A percentile compares a stretch with the other conserved stretches of the same genome.
These are phyloP conservation scores for Maniola jurtina DNA, from an alignment of 1,140 invertebrate genomes.

Conservation along the genomic window DNA sequence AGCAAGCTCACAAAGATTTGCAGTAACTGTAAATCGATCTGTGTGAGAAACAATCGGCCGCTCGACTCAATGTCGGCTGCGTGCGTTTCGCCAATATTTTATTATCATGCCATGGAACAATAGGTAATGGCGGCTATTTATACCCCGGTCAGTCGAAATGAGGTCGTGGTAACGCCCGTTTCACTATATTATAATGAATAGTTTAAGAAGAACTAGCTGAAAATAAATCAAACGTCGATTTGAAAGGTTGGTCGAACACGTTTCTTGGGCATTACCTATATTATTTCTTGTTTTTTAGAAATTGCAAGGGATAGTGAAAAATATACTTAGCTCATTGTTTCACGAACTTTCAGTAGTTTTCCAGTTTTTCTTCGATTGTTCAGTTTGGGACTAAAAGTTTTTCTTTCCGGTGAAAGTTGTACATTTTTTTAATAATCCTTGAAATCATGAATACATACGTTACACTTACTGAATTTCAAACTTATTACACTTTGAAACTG, in stretches of 20 bases:
- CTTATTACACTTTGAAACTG: no score
- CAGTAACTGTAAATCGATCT: slow-evolving; percentile 56
- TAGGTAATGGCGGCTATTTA: slow-evolving; percentile 31
- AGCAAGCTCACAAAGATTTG: slow-evolving; percentile 19
- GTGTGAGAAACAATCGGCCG: slow-evolving; percentile 58
- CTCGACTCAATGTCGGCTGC: slow-evolving; percentile 6
- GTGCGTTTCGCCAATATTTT: slow-evolving; percentile 55
- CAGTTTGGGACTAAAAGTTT: no score
- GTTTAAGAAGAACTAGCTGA: background rate
- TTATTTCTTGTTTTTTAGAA: no score
- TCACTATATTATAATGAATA: background rate
- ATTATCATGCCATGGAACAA: slow-evolving; percentile 59
- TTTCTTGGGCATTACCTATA: no score
- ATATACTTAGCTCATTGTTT: no score
- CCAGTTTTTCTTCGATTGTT: no score
- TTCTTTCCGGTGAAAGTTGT: no score
- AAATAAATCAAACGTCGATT: background rate
- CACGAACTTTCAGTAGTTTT: no score
- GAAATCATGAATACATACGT: no score
- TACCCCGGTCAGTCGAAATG: slow-evolving; percentile 15
- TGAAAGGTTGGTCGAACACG: background rate
- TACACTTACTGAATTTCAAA: no score
- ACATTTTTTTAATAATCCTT: no score
- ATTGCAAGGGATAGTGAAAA: no score
- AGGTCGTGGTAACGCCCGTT: slow-evolving; percentile 22